Conservation (phyloP, 2,888 invertebrate species). For the Spialia ferax region DNA sequence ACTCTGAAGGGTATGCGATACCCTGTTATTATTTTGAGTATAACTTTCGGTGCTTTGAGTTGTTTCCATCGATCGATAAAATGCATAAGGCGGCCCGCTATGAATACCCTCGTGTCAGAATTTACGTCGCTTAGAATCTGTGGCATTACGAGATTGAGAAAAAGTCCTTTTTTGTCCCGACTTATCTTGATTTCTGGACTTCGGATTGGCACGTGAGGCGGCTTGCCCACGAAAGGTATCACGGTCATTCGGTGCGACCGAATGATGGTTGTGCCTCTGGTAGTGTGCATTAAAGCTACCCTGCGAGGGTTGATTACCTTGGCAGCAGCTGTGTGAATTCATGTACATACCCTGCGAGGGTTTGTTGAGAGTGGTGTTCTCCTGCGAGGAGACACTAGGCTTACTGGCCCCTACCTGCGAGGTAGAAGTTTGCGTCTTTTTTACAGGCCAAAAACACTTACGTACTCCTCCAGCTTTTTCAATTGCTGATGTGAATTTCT, state of each 20-base stretch:
- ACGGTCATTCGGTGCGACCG: slow-evolving; percentile 3
- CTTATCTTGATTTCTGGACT: background rate
- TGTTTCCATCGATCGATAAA: background rate
- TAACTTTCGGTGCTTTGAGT: background rate
- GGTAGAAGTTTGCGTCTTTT: background rate
- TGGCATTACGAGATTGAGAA: background rate
- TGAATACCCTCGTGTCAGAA: slow-evolving; percentile 2
- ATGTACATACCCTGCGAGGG: slow-evolving; percentile 12
- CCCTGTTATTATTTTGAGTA: slow-evolving; percentile 1
- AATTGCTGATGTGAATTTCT: slow-evolving; percentile 1
- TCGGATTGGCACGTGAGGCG: background rate
- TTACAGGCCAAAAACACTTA: slow-evolving; percentile 20
- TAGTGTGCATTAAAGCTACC: slow-evolving; percentile 1
- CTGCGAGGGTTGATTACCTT: slow-evolving; percentile 13
- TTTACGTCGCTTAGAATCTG: background rate
- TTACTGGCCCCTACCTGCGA: slow-evolving; percentile 4
- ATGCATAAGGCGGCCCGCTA: background rate
- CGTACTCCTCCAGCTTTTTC: slow-evolving; percentile 20
- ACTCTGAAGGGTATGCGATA: slow-evolving; percentile 6
- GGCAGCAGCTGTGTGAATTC: slow-evolving; percentile 1
- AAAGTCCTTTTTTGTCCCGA: background rate
- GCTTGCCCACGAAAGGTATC: background rate
- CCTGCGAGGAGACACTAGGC: slow-evolving; percentile 3
- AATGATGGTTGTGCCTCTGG: background rate
- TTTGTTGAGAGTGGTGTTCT: background rate